Evolutionary conservation across 1,140 invertebrate genomes (phyloP), one percentile per base, ranked within the genome.

Genomic region (Centruroides vittatus): DNA sequence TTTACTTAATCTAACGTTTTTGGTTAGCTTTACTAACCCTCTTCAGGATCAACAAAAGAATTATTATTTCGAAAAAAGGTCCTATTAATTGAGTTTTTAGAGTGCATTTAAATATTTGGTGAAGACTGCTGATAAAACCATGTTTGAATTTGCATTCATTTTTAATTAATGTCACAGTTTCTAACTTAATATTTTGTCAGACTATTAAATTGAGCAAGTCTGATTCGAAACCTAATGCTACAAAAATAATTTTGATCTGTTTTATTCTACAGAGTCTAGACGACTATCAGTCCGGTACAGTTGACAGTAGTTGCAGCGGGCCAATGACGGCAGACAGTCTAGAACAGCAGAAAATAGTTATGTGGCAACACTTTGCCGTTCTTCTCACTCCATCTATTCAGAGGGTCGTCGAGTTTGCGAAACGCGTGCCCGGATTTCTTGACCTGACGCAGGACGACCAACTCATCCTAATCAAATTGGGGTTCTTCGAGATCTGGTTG

Each of bases 401-500:
- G 69, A 83, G 86, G 72, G 86, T 94, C 65, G 92, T 96, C 6
- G 91, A 94, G 72, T 94, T 94, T 73, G 90, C 90, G 34, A 96
- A 95, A 76, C 79, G 86, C 68, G 84, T 93, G 63, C 91, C 91
- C 48, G 88, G 89, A 63, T 96, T 96, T 76, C 81, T 82, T 69
- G 82, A 85, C 57, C 79, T 95, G 57, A 83, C 84, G 34, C 91
- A 94, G 75, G 90, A 94, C 68, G 91, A 94, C 75, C 92, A 96
- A 75, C 78, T 96, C 58, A 93, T 93, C 66, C 80, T 96, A 50
- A 93, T 95, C 68, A 95, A 98, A 78, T 82, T 89, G 67, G 93
- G 92, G 47, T 97, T 97, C 78, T 94, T 97, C 74, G 93, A 98
- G 76, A 84, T 97, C 56, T 97, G 94, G 93, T 77, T 96, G 59